A percentile compares a stretch with the other conserved stretches of the same genome.
Conservation (phyloP, 2,888 invertebrate genomes). For the Crossocerus cetratus region DNA sequence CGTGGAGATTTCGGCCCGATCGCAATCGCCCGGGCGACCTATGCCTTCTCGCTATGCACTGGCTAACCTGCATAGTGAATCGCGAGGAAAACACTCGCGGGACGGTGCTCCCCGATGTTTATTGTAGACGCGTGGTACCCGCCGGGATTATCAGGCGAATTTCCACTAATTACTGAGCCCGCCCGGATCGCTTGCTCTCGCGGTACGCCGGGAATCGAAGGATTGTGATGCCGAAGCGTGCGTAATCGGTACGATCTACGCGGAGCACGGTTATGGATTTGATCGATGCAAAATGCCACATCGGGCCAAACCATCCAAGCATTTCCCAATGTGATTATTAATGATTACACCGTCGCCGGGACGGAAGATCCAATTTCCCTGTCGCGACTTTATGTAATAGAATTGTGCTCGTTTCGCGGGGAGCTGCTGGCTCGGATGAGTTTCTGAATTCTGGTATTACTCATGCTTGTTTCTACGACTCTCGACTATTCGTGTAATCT, state of each 20-base stretch:
- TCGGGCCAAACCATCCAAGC: not conserved
- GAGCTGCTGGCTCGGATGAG: too few relatives aligned
- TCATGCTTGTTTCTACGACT: too few relatives aligned
- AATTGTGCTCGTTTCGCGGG: not conserved
- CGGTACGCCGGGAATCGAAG: not conserved
- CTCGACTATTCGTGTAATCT: too few relatives aligned
- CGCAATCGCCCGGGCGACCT: not conserved
- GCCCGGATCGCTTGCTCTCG: not conserved
- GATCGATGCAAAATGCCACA: slow-evolving; percentile 2
- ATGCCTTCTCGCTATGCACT: slow-evolving; percentile 18
- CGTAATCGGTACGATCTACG: slow-evolving; percentile 20
- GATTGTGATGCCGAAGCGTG: not conserved
- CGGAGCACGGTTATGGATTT: slow-evolving; percentile 10
- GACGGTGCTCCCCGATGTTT: slow-evolving; percentile 10
- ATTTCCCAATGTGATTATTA: slow-evolving; percentile 8
- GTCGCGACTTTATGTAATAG: not conserved
- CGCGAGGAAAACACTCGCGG: slow-evolving; percentile 1
- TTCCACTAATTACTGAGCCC: not conserved
- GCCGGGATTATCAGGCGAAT: not conserved
- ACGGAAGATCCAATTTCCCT: too few relatives aligned
- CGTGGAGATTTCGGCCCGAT: not conserved
- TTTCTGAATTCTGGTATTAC: too few relatives aligned
- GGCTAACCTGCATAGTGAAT: slow-evolving; percentile 48
- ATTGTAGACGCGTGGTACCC: too few relatives aligned
- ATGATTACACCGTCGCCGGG: not conserved